Evolutionary conservation across 2,797 vertebrate species (phyloP).

Genomic region (Gallinago nigripennis): DNA sequence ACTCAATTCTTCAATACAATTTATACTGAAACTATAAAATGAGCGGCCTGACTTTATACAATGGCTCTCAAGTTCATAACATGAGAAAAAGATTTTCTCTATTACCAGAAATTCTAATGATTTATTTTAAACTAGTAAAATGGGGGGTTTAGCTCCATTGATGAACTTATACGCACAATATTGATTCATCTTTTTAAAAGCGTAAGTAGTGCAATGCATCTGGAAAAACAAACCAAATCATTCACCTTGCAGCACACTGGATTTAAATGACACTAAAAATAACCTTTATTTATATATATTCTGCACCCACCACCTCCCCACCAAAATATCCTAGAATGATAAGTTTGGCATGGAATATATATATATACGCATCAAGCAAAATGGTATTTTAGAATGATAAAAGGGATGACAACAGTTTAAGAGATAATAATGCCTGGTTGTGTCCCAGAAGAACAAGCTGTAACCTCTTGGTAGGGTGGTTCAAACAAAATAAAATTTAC

Average conservation of each 20-base stretch:
- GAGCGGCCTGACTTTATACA: background rate
- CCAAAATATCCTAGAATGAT: background rate
- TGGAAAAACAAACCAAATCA: background rate
- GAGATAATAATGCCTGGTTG: background rate
- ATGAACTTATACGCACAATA: background rate
- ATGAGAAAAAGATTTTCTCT: constrained; percentile 4
- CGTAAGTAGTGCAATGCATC: background rate
- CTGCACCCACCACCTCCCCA: too few species aligned
- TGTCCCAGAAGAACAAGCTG: background rate
- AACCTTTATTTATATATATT: background rate
- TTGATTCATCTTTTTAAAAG: background rate
- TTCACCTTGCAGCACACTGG: background rate
- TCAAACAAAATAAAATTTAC: constrained; percentile 27
- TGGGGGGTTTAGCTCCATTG: background rate
- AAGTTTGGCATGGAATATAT: background rate
- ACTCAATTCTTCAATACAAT: background rate
- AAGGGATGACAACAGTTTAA: background rate
- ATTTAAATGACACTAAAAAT: constrained; percentile 27
- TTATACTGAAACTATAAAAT: background rate
- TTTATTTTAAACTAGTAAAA: constrained; percentile 9
- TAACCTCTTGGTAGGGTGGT: background rate
- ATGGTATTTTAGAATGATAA: background rate
- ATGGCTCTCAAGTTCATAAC: background rate
- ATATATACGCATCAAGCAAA: background rate
- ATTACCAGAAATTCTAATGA: constrained; percentile 1